Evolutionary conservation across 2,113 vertebrate species (phyloP), one percentile per base, ranked within the genome.

Genomic region (Pteropus alecto): DNA sequence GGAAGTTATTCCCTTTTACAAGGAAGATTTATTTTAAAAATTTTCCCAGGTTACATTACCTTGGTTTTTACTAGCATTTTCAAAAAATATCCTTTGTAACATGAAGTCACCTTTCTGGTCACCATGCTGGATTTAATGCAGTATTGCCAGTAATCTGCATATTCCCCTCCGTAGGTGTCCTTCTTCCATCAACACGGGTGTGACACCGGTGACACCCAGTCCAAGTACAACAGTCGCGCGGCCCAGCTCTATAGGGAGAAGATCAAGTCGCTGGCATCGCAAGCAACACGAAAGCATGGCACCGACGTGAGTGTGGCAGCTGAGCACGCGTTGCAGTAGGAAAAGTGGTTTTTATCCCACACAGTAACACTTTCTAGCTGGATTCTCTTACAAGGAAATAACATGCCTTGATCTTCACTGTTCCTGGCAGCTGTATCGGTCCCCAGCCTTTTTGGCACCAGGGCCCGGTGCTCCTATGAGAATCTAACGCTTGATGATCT

Each of bases 181-280:
- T 99, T 99, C 93, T 99, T 99, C 98, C 99, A 98, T 85, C 99
- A 99, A 46, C 99, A 99, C 0, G 99, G 99, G 1, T 99, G 99
- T 89, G 98, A 97, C 12, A 95, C 99, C 73, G 99, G 2, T 0
- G 99, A 99, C 13, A 99, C 99, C 93, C 99, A 99, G 2, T 96
- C 99, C 76, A 99, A 99, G 97, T 99, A 99, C 97, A 99, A 99
- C 98, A 99, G 99, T 48, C 99, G 99, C 0, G 98, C 98, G 0
- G 99, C 99, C 13, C 99, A 99, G 97, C 99, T 99, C 41, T 99
- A 99, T 96, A 98, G 99, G 74, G 99, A 99, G 95, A 99, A 99
- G 95, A 98, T 99, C 82, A 99, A 99, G 98, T 98, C 96, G 1
- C 98, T 99, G 19, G 99, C 99, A 6, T 98, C 99, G 0, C 99